phyloP scores from a whole-genome alignment of 35 echinoderm and acorn worm species.

The Stichopus chloronotus region DNA sequence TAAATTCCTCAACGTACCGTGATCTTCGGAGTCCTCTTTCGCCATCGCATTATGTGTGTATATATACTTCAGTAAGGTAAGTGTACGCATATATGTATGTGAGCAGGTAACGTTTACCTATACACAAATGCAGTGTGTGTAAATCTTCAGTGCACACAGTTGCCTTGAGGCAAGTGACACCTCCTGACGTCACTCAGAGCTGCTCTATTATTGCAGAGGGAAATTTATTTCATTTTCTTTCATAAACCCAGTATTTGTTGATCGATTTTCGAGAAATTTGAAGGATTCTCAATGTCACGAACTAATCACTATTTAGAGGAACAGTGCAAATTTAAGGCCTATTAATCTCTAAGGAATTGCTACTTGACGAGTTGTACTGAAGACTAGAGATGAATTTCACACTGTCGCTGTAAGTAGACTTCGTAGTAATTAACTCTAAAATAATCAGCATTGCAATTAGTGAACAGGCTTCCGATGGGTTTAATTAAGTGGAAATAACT shows the following conservation, averaged over 20 bases:
- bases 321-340: not conserved
- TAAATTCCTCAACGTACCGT: constrained; percentile 39
- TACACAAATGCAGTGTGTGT: not conserved
- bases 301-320: constrained; percentile 11
- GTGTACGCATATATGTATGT: not conserved
- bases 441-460: not conserved
- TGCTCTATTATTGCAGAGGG: constrained; percentile 20
- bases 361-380: not conserved
- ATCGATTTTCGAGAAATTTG: constrained; percentile 18
- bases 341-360: constrained; percentile 3
- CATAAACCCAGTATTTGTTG: too few relatives aligned
- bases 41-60: constrained; percentile 41
- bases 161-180: constrained; percentile 48
- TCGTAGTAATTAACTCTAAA: not conserved
- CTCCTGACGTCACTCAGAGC: constrained; percentile 31
- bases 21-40: constrained; percentile 32
- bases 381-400: not conserved
- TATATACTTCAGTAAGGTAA: not conserved
- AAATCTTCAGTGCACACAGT: constrained; percentile 1
- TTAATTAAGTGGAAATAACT: not conserved
- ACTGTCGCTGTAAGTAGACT: not conserved
- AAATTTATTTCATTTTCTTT: not conserved
- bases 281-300: constrained; percentile 16
- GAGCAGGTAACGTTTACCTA: constrained; percentile 16
- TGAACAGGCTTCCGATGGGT: not conserved